phyloP scores from a whole-genome alignment of 2,113 vertebrate genomes.

The Dunckerocampus dactyliophorus region DNA sequence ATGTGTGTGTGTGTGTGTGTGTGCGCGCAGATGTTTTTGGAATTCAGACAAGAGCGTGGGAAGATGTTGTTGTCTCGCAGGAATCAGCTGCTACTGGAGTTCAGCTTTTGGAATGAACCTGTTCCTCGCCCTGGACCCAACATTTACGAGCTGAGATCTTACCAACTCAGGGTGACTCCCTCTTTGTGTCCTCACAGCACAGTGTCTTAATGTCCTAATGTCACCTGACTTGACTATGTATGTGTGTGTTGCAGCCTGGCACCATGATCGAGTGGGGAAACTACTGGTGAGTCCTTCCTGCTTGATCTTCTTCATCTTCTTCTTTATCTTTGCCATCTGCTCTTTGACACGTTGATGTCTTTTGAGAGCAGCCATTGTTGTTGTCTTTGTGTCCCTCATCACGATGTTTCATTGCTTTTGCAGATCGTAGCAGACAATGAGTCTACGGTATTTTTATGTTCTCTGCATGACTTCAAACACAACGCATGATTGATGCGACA shows the following conservation, averaged over 20 bases:
- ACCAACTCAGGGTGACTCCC: conserved; percentile 84
- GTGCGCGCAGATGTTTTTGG: conserved; percentile 78
- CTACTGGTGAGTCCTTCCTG: conserved; percentile 83
- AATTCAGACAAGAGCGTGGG: conserved; percentile 84
- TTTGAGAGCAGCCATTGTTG: background rate
- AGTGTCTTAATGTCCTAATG: background rate
- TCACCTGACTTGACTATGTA: conserved; percentile 11
- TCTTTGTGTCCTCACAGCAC: background rate
- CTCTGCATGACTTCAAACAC: conserved; percentile 37
- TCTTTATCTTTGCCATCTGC: background rate
- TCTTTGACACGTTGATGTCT: background rate
- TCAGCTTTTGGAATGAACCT: conserved; percentile 98
- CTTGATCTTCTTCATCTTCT: background rate
- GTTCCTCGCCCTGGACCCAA: conserved; percentile 85
- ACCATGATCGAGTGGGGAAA: conserved; percentile 99
- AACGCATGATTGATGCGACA: conserved; percentile 8
- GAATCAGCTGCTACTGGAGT: conserved; percentile 92
- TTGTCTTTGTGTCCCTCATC: conserved; percentile 3
- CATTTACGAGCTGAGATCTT: conserved; percentile 94
- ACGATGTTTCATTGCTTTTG: conserved; percentile 46
- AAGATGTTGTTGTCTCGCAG: conserved; percentile 93
- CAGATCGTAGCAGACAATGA: conserved; percentile 51
- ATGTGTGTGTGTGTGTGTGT: conserved; percentile 15
- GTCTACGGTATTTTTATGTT: conserved; percentile 29
- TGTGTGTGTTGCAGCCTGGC: conserved; percentile 81